These are phyloP conservation scores for Telmatherina bonti DNA, from an alignment of 2,797 vertebrate genomes.

Conservation along the genomic window DNA sequence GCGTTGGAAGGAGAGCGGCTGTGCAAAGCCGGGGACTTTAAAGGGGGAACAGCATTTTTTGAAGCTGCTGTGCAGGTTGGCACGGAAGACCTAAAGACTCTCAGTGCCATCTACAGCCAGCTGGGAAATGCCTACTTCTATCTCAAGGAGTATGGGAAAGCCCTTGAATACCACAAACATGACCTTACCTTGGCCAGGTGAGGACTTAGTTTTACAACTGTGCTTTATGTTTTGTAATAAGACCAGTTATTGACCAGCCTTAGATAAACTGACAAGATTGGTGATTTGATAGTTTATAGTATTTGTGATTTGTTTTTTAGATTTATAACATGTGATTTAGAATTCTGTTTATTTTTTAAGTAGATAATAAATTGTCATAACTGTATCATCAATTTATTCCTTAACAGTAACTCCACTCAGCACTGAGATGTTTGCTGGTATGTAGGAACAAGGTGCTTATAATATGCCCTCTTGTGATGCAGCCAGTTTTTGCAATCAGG, in stretches of 20 bases:
- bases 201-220: conserved; percentile 32
- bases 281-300: too few species aligned
- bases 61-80: conserved; percentile 96
- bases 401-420: neutral
- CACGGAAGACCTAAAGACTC: conserved; percentile 96
- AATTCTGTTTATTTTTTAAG: too few species aligned
- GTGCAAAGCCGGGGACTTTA: conserved; percentile 96
- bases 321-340: too few species aligned
- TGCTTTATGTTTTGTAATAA: neutral
- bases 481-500: neutral
- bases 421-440: neutral
- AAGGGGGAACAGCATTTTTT: conserved; percentile 93
- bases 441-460: neutral
- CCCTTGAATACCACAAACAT: conserved; percentile 94
- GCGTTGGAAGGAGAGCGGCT: conserved; percentile 95
- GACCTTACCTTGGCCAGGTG: conserved; percentile 97
- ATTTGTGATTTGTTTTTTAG: too few species aligned
- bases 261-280: neutral
- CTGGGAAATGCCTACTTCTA: conserved; percentile 98
- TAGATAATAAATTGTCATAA: neutral
- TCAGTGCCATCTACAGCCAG: conserved; percentile 99
- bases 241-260: neutral
- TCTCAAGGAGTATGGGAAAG: conserved; percentile 95
- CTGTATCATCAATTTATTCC: neutral
- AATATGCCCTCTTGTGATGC: neutral